Percentiles rank a stretch among this genome's conserved stretches.
Evolutionary conservation across 2,888 invertebrate species (phyloP).

Genomic region (Gymnosoma rotundatum): DNA sequence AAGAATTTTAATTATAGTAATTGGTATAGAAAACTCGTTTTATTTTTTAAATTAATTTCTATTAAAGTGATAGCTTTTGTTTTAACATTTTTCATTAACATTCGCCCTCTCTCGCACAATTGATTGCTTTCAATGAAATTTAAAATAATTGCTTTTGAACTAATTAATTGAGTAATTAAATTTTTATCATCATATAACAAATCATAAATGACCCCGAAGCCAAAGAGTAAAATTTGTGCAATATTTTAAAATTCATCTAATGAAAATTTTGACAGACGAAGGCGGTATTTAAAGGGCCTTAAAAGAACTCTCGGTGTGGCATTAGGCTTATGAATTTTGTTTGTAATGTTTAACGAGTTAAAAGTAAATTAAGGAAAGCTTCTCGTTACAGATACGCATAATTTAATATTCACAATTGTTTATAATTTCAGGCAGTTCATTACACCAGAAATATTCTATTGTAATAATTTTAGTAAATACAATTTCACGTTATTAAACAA

Average conservation of each 20-base stretch:
- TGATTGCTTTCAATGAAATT: background rate
- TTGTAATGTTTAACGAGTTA: background rate
- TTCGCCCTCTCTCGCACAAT: background rate
- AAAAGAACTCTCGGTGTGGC: background rate
- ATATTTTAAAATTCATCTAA: conserved; percentile 34
- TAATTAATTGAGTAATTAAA: conserved; percentile 64
- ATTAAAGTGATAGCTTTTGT: background rate
- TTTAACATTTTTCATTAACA: background rate
- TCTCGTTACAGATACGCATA: conserved; percentile 18
- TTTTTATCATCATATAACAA: conserved; percentile 47
- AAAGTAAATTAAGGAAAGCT: background rate
- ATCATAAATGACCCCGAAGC: conserved; percentile 36
- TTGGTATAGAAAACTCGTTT: background rate
- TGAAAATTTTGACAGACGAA: conserved; percentile 1
- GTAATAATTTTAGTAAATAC: conserved; percentile 34
- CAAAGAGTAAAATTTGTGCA: conserved; percentile 13
- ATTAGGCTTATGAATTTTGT: background rate
- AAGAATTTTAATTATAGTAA: background rate
- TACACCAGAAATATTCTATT: conserved; percentile 54
- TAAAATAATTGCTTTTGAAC: conserved; percentile 41
- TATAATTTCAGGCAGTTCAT: conserved; percentile 6
- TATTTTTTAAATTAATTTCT: background rate
- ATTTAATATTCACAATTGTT: background rate
- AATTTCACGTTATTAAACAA: background rate
- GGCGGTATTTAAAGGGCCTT: background rate